phyloP scores from a whole-genome alignment of 2,797 vertebrate species.

The Anas bahamensis region DNA sequence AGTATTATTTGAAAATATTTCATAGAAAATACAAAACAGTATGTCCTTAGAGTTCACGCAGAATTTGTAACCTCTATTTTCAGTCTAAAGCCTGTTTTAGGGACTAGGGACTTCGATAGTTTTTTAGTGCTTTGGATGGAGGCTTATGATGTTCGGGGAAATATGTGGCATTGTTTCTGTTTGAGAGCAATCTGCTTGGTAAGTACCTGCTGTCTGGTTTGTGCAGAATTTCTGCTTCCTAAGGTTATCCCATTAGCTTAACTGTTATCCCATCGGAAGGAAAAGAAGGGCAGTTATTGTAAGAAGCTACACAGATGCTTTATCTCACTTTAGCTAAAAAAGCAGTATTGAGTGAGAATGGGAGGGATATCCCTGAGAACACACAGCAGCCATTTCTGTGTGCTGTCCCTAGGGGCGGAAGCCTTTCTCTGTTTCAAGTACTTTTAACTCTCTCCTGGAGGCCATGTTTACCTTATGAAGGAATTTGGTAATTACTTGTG shows the following conservation, averaged over 20 bases:
- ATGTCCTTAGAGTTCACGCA: neutral
- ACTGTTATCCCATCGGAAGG: slow-evolving; percentile 2
- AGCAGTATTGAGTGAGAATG: neutral
- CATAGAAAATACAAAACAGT: neutral
- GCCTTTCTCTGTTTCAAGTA: neutral
- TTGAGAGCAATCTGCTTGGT: slow-evolving; percentile 8
- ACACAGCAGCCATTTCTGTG: neutral
- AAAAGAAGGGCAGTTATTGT: neutral
- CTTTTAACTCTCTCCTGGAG: neutral
- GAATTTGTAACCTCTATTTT: neutral
- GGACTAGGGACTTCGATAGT: neutral
- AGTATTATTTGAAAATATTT: neutral
- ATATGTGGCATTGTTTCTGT: neutral
- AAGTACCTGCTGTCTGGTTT: neutral
- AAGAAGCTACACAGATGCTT: neutral
- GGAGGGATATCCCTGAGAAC: neutral
- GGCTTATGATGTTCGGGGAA: neutral
- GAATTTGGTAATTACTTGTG: neutral
- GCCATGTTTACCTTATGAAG: neutral
- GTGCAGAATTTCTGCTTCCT: neutral
- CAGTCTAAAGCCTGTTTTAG: neutral
- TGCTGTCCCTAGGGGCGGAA: neutral
- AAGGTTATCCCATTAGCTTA: slow-evolving; percentile 42
- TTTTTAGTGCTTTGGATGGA: neutral
- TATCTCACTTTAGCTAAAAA: neutral